Base-by-base conservation (phyloP, 2,888 invertebrate genomes). In the Oeneis ivallda region DNA sequence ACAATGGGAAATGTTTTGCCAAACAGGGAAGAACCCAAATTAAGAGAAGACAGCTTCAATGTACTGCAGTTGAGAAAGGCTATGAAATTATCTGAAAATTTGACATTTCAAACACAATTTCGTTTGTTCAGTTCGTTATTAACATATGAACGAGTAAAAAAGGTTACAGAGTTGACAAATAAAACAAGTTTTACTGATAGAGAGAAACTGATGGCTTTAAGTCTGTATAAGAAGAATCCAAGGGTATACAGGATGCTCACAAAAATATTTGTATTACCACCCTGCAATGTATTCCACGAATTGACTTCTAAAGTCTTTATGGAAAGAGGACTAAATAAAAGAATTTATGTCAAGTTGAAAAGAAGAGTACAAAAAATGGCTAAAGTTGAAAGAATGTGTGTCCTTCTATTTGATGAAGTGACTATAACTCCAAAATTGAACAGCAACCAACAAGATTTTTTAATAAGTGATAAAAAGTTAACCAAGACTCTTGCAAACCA, bases 161-260 rank as follows among this genome's bases (percentile, higher is more conserved):
- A 50, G 19, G 7, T 49, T 0, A 49, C 11, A 1, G 19, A 49
- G 10, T 11, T 26, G 9, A 50, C 49, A 26, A 26, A 19, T 9
- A 47, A 47, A 47, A 15, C 15, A 6, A 15, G 2, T 11, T 50
- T 50, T 13, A 11, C 19, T 50, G 26, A 50, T 50, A 50, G 49
- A 50, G 49, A 50, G 26, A 26, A 50, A 26, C 49, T 50, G 19
- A 50, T 50, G 19, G 49, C 19, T 50, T 26, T 50, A 6, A 26
- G 49, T 26, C 26, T 50, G 9, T 50, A 50, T 9, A 50, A 50
- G 17, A 50, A 50, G 6, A 8, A 26, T 50, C 49, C 49, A 7
- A 26, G 11, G 13, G 26, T 11, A 50, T 50, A 50, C 13, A 4
- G 11, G 49, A 9, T 50, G 19, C 19, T 50, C 5, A 26, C 19